Evolutionary conservation across 2,113 vertebrate species (phyloP).

Genomic region (Ailurus styani): DNA sequence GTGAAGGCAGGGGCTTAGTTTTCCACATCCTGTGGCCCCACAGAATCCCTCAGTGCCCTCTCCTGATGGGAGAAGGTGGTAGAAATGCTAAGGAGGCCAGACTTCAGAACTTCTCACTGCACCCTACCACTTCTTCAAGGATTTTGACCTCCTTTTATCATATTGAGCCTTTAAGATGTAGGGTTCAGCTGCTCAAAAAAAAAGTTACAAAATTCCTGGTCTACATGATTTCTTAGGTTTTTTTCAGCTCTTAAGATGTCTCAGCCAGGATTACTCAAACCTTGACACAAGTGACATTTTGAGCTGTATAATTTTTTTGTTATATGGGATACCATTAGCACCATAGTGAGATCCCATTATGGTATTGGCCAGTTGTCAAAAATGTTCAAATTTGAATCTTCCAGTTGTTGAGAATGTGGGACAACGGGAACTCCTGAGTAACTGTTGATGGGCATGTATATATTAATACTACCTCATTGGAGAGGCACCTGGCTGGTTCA

Average conservation of each 20-base stretch:
- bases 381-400: neutral
- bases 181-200: neutral
- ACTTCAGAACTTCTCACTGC: neutral
- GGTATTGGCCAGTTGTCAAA: neutral
- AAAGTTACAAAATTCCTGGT: neutral
- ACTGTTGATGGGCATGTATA: neutral
- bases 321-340: neutral
- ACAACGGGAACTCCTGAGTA: neutral
- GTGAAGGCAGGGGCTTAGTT: neutral
- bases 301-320: neutral
- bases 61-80: neutral
- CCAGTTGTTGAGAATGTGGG: neutral
- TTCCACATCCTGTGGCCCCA: neutral
- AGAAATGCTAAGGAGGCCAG: neutral
- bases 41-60: neutral
- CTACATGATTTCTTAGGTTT: neutral
- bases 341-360: neutral
- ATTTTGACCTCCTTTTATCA: neutral
- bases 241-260: neutral
- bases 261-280: neutral
- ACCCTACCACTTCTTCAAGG: neutral
- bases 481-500: neutral
- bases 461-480: neutral
- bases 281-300: neutral
- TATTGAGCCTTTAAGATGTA: neutral